Conservation (phyloP, 2,888 invertebrate genomes). For the Tanypteryx hageni region DNA sequence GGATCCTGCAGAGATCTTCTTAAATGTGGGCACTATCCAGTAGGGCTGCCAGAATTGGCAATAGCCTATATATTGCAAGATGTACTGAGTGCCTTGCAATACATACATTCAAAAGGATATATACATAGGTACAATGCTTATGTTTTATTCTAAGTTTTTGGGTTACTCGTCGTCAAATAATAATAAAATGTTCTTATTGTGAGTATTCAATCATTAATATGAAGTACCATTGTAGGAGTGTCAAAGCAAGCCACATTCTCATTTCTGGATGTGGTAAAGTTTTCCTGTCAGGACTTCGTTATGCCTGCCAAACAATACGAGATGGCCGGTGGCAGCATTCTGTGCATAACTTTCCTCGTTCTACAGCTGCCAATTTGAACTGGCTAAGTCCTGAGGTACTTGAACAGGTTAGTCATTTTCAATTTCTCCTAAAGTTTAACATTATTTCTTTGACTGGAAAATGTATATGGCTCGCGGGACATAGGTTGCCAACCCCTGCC, state of each 20-base stretch:
- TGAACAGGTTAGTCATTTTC: slow-evolving; percentile 81
- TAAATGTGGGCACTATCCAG: slow-evolving; percentile 83
- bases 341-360: slow-evolving; percentile 86
- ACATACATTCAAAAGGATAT: slow-evolving; percentile 89
- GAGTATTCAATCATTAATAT: neutral
- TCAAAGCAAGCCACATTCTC: slow-evolving; percentile 90
- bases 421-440: too few species aligned
- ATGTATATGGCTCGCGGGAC: too few species aligned
- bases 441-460: too few species aligned
- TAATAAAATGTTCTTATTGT: neutral
- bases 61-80: slow-evolving; percentile 88
- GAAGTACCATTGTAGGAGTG: slow-evolving; percentile 78
- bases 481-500: too few species aligned
- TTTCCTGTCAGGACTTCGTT: slow-evolving; percentile 87
- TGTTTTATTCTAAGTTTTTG: neutral
- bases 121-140: slow-evolving; percentile 84
- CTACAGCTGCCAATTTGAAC: slow-evolving; percentile 84
- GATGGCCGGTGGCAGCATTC: slow-evolving; percentile 83
- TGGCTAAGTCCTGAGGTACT: slow-evolving; percentile 96
- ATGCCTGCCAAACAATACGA: slow-evolving; percentile 84
- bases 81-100: slow-evolving; percentile 87
- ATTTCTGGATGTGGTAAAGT: slow-evolving; percentile 85
- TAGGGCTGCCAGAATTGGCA: slow-evolving; percentile 89
- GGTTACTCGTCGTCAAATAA: neutral
- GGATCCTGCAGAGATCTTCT: slow-evolving; percentile 90